Conservation (phyloP, 37 sponge, comb jelly and placozoan species). For the Tethya wilhelma region DNA sequence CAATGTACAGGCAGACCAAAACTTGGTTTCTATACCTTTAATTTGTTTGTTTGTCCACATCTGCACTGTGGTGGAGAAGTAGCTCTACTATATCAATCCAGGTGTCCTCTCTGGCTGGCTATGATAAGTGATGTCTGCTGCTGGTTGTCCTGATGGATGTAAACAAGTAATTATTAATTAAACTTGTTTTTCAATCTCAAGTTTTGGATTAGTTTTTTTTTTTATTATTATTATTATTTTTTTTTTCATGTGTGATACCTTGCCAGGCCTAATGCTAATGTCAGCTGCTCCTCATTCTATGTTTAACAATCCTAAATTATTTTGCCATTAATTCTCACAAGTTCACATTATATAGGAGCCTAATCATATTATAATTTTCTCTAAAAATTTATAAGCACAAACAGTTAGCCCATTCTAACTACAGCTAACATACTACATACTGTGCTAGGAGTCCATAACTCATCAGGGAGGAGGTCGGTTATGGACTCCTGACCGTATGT, state of each 20-base stretch:
- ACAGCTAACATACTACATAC: too few relatives aligned
- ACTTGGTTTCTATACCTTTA: constrained; percentile 9
- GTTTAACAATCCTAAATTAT: constrained; percentile 5
- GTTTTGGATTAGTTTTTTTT: background rate
- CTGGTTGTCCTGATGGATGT: background rate
- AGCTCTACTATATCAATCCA: constrained; percentile 23
- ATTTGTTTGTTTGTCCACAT: constrained; percentile 9
- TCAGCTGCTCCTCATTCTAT: constrained; percentile 3
- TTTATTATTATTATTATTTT: too few relatives aligned
- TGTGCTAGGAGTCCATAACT: too few relatives aligned
- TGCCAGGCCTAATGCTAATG: background rate
- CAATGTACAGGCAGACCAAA: too few relatives aligned
- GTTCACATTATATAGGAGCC: constrained; percentile 10
- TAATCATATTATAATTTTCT: background rate
- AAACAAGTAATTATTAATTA: too few relatives aligned
- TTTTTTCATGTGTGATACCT: too few relatives aligned
- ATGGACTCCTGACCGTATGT: too few relatives aligned
- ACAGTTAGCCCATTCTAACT: too few relatives aligned
- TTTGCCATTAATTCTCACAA: background rate
- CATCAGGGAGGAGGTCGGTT: too few relatives aligned
- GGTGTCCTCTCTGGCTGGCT: background rate
- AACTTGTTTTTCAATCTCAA: background rate
- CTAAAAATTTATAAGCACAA: too few relatives aligned
- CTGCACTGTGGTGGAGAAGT: constrained; percentile 3
- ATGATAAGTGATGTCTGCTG: constrained; percentile 2